phyloP scores from a whole-genome alignment of 2,797 vertebrate species.

The Anguilla megastoma region DNA sequence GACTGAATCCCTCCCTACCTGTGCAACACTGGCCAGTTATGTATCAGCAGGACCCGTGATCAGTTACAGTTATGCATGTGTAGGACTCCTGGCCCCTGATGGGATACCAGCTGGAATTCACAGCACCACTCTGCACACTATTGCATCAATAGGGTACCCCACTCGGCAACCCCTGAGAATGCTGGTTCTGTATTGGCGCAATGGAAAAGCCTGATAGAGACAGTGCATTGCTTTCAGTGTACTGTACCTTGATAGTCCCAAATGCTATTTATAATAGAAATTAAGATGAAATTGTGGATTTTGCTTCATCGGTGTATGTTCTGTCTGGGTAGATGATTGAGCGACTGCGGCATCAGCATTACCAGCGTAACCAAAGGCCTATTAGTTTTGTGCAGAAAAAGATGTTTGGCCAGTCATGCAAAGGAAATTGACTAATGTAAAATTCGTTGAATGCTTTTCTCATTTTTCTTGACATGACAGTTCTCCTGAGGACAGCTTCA shows the following conservation, averaged over 20 bases:
- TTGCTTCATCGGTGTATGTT: background rate
- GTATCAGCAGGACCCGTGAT: too few species aligned
- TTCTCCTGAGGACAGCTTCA: background rate
- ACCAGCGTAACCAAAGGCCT: background rate
- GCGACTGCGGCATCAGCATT: background rate
- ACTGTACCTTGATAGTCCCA: background rate
- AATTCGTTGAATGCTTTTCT: background rate
- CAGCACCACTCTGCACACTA: too few species aligned
- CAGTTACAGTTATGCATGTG: too few species aligned
- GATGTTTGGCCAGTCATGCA: background rate
- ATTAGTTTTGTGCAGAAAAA: background rate
- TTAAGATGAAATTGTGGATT: background rate
- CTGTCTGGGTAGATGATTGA: background rate
- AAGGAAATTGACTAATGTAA: background rate
- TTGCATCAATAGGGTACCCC: too few species aligned
- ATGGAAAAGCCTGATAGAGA: background rate
- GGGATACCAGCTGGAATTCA: too few species aligned
- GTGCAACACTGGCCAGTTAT: too few species aligned
- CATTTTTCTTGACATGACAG: conserved; percentile 5
- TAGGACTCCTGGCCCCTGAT: too few species aligned
- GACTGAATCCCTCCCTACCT: too few species aligned
- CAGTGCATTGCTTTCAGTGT: background rate
- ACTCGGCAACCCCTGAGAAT: too few species aligned
- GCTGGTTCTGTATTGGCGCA: background rate
- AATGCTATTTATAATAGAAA: background rate